Evolutionary conservation across 2,888 invertebrate species (phyloP).

Genomic region (Acleris emargana): DNA sequence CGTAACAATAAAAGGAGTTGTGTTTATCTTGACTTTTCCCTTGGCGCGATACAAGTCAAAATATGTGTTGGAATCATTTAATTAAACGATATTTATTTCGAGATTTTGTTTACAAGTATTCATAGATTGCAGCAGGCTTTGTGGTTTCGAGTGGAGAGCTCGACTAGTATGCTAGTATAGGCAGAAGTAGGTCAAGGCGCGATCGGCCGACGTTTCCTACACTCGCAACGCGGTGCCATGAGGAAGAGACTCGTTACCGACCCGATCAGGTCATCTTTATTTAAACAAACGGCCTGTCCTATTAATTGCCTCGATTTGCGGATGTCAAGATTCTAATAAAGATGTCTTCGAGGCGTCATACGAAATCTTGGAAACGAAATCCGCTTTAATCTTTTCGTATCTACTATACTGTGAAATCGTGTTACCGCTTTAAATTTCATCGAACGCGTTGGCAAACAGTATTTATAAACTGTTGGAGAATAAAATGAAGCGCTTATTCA

Average conservation of each 20-base stretch:
- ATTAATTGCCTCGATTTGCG: constrained; percentile 21
- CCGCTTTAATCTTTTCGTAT: neutral
- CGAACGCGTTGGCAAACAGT: constrained; percentile 2
- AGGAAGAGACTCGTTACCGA: constrained; percentile 73
- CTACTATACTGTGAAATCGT: neutral
- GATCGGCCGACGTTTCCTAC: constrained; percentile 70
- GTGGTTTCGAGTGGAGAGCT: constrained; percentile 24
- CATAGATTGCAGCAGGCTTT: constrained; percentile 23
- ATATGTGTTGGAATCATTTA: too few relatives aligned
- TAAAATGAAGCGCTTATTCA: constrained; percentile 11
- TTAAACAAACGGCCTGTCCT: constrained; percentile 48
- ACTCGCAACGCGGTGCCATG: constrained; percentile 51
- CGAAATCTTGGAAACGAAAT: neutral
- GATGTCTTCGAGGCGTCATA: neutral
- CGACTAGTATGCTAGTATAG: constrained; percentile 37
- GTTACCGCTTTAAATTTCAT: constrained; percentile 3
- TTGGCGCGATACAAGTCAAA: too few relatives aligned
- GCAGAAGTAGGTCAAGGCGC: constrained; percentile 77
- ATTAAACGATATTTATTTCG: neutral
- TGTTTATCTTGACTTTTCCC: too few relatives aligned
- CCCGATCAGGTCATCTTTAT: constrained; percentile 53
- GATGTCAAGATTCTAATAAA: constrained; percentile 24
- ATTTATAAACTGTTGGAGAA: neutral
- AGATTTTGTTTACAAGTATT: constrained; percentile 8
- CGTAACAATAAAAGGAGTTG: too few relatives aligned